These are phyloP conservation scores for Oriolus oriolus DNA, from an alignment of 2,113 vertebrate genomes.

Conservation along the genomic window DNA sequence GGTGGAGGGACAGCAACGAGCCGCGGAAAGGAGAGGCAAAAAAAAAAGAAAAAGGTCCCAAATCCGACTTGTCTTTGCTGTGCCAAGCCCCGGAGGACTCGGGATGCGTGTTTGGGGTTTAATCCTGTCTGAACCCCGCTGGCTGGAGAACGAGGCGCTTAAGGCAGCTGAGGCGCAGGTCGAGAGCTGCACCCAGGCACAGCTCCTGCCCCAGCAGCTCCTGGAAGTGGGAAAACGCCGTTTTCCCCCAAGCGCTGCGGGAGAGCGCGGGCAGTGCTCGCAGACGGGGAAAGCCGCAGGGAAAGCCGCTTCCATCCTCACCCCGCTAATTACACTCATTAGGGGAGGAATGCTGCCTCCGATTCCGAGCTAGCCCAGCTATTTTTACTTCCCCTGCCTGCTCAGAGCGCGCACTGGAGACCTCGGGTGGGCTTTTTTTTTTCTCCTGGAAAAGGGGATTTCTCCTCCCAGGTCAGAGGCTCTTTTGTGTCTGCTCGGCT, in stretches of 20 bases:
- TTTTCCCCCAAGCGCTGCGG: not conserved
- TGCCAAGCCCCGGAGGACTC: not conserved
- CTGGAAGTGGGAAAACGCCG: not conserved
- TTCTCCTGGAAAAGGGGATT: not conserved
- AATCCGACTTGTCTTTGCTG: not conserved
- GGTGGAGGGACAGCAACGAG: not conserved
- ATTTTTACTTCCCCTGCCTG: not conserved
- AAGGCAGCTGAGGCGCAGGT: not conserved
- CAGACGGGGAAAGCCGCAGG: not conserved
- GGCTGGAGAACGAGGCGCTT: not conserved
- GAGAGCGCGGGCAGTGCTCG: not conserved
- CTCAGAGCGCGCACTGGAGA: not conserved
- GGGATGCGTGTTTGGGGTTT: not conserved
- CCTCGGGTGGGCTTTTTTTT: not conserved
- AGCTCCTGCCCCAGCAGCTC: not conserved
- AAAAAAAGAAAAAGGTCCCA: not conserved
- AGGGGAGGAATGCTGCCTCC: not conserved
- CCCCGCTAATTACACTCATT: conserved; percentile 14
- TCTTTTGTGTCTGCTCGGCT: conserved; percentile 52
- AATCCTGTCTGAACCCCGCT: not conserved
- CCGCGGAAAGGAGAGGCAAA: not conserved
- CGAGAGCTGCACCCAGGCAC: not conserved
- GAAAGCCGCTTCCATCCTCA: not conserved
- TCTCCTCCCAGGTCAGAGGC: conserved; percentile 20
- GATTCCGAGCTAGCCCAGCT: not conserved